Evolutionary conservation across 1,140 invertebrate genomes (phyloP).

Genomic region (Tyrophagus putrescentiae): DNA sequence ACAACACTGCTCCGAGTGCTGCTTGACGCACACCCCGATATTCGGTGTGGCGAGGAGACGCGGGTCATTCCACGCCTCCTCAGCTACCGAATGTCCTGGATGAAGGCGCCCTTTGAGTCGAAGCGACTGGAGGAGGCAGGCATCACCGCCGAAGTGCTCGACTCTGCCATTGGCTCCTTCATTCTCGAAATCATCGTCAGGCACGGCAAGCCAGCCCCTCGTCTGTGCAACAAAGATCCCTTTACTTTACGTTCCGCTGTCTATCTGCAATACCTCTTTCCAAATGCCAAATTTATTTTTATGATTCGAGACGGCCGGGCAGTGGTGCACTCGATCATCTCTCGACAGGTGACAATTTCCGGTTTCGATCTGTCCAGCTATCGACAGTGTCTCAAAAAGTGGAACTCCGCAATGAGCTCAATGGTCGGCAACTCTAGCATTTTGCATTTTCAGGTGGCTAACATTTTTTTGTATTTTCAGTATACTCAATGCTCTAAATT

Average conservation of each 20-base stretch:
- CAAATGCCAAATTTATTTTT: constrained; percentile 80
- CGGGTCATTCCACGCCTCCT: constrained; percentile 85
- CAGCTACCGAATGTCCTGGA: constrained; percentile 79
- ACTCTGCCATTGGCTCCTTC: constrained; percentile 88
- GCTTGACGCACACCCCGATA: constrained; percentile 94
- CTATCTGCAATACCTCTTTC: constrained; percentile 47
- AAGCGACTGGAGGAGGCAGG: constrained; percentile 79
- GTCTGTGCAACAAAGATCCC: constrained; percentile 95
- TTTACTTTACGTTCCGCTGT: constrained; percentile 88
- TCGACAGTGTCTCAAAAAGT: constrained; percentile 80
- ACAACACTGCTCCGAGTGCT: constrained; percentile 94
- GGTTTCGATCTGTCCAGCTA: constrained; percentile 89
- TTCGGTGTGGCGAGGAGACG: constrained; percentile 95
- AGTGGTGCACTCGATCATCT: constrained; percentile 92
- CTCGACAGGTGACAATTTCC: constrained; percentile 91
- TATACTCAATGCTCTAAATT: constrained; percentile 79
- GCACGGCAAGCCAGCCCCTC: constrained; percentile 78
- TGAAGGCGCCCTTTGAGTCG: constrained; percentile 76
- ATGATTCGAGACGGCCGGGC: constrained; percentile 95
- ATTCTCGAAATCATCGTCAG: constrained; percentile 85
- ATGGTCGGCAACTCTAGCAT: constrained; percentile 43
- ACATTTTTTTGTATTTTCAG: constrained; percentile 13
- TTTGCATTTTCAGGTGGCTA: not conserved
- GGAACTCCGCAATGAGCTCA: constrained; percentile 82
- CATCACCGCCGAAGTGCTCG: constrained; percentile 72